Percentiles rank a stretch among this genome's conserved stretches.
Evolutionary conservation across 2,797 vertebrate species (phyloP).

Genomic region (Crypturellus tataupa): DNA sequence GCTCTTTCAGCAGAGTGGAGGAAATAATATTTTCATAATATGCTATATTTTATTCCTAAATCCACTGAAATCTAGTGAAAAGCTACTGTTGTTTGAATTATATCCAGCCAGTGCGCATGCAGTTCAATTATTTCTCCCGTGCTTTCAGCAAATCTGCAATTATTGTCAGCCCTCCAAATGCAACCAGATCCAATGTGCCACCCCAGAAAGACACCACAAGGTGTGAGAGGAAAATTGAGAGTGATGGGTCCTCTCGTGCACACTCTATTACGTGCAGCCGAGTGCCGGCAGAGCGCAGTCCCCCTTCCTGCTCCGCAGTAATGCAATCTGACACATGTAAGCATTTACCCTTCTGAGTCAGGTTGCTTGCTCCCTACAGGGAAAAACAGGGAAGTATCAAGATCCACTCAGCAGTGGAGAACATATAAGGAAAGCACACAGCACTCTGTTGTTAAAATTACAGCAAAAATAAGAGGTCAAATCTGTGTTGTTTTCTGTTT

Average conservation of each 20-base stretch:
- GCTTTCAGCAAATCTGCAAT: neutral
- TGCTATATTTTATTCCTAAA: neutral
- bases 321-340: neutral
- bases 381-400: neutral
- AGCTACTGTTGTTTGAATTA: neutral
- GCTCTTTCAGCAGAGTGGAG: neutral
- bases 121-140: fast-evolving
- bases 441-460: neutral
- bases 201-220: neutral
- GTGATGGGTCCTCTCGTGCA: neutral
- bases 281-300: neutral
- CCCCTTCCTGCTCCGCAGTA: neutral
- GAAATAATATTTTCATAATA: neutral
- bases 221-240: neutral
- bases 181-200: neutral
- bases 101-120: neutral
- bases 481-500: neutral
- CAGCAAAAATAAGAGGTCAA: neutral
- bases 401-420: neutral
- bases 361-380: neutral
- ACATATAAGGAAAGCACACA: neutral
- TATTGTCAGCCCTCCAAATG: neutral
- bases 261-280: neutral
- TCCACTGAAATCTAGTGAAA: neutral
- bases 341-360: neutral